A percentile compares a stretch with the other conserved stretches of the same genome.
These are phyloP conservation scores for Apaloderma vittatum DNA, from an alignment of 2,113 vertebrate species.

Conservation along the genomic window DNA sequence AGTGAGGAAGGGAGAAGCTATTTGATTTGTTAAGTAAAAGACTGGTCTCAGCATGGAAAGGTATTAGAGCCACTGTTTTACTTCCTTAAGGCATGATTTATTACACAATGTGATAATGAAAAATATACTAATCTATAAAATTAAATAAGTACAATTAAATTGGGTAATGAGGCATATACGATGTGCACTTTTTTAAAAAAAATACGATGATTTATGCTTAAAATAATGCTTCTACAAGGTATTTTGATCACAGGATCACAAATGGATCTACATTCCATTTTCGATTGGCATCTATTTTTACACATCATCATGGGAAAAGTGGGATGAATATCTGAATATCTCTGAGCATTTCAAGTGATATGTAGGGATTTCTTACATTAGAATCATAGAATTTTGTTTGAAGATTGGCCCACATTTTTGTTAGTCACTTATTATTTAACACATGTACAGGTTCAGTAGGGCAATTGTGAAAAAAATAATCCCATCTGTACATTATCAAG, in stretches of 20 bases:
- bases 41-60: neutral
- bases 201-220: neutral
- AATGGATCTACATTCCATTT: neutral
- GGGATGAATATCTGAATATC: accelerated
- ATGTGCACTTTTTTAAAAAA: neutral
- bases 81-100: neutral
- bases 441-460: neutral
- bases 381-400: neutral
- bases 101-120: neutral
- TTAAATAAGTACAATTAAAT: slow-evolving; percentile 39
- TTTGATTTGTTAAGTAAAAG: neutral
- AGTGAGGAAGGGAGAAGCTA: neutral
- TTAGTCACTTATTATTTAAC: neutral
- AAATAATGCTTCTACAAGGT: neutral
- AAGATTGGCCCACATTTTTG: neutral
- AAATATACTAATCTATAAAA: slow-evolving; percentile 2
- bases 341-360: neutral
- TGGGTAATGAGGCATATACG: neutral
- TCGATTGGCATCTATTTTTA: neutral
- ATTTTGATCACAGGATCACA: neutral
- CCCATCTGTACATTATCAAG: neutral
- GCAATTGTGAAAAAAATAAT: neutral
- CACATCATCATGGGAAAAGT: neutral
- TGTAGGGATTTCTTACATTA: neutral
- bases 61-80: neutral